A percentile compares a stretch with the other conserved stretches of the same genome.
phyloP scores from a whole-genome alignment of 2,888 invertebrate genomes.

The Hydraecia micacea region DNA sequence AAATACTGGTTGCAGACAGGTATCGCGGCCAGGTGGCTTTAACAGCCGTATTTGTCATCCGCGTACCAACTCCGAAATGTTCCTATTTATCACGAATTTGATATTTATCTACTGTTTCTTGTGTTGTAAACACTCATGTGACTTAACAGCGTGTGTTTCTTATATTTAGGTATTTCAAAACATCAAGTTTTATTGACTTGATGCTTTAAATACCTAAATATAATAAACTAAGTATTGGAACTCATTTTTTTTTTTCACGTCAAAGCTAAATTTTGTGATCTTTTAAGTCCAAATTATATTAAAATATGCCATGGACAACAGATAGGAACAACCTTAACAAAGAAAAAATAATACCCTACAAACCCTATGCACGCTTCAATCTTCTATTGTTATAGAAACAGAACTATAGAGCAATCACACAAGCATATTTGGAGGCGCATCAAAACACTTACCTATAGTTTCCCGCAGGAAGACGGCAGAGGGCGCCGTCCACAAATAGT shows the following conservation, averaged over 20 bases:
- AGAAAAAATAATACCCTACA: background rate
- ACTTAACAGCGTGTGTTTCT: conserved; percentile 6
- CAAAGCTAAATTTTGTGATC: background rate
- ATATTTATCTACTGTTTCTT: conserved; percentile 78
- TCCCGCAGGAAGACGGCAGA: conserved; percentile 54
- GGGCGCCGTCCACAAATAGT: conserved; percentile 82
- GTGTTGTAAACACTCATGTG: conserved; percentile 57
- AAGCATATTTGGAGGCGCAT: conserved; percentile 46
- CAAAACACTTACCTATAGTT: conserved; percentile 60
- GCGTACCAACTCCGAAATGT: conserved; percentile 80
- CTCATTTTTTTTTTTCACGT: background rate
- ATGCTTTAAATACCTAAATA: too few species aligned
- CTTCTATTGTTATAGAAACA: conserved; percentile 9
- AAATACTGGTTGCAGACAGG: conserved; percentile 80
- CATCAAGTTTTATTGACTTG: too few species aligned
- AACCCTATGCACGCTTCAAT: background rate
- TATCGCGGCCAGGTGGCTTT: conserved; percentile 83
- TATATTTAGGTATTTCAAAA: background rate
- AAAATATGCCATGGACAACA: too few species aligned
- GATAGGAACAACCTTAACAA: background rate
- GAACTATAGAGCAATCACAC: conserved; percentile 31
- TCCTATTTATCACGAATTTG: conserved; percentile 82
- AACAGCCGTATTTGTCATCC: conserved; percentile 86
- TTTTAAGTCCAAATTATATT: background rate
- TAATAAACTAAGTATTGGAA: background rate